Conservation (phyloP, 35 echinoderm and acorn worm species). For the Apostichopus parvimensis region DNA sequence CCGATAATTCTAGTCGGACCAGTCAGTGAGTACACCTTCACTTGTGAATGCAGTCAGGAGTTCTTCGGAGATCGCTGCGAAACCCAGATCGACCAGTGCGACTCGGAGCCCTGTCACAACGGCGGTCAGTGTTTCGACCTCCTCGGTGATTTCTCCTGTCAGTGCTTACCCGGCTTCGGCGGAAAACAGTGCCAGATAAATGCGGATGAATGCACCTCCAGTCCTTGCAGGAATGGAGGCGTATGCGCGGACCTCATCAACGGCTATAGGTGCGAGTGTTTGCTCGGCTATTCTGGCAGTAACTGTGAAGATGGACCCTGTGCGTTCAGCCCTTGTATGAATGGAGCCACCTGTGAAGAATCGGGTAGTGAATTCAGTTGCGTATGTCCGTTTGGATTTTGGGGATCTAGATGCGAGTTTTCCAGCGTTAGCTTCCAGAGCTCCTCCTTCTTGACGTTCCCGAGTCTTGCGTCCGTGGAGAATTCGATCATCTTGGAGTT, state of each 20-base stretch:
- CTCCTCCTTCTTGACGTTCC: slow-evolving; percentile 71
- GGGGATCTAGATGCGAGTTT: slow-evolving; percentile 74
- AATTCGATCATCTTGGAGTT: slow-evolving; percentile 78
- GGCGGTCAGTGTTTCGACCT: slow-evolving; percentile 70
- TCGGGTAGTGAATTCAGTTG: slow-evolving; percentile 70
- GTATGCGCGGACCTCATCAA: slow-evolving; percentile 74
- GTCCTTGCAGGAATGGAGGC: slow-evolving; percentile 75
- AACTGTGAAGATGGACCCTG: slow-evolving; percentile 88
- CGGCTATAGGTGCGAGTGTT: slow-evolving; percentile 73
- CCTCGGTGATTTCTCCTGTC: slow-evolving; percentile 67
- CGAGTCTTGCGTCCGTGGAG: not conserved
- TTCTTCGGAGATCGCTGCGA: slow-evolving; percentile 79
- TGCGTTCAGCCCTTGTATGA: slow-evolving; percentile 70
- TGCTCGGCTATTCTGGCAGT: slow-evolving; percentile 66
- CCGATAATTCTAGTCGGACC: slow-evolving; percentile 82
- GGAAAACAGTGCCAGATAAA: slow-evolving; percentile 71
- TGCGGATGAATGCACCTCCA: slow-evolving; percentile 74
- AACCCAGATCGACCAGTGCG: slow-evolving; percentile 78
- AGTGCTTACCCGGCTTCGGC: slow-evolving; percentile 70
- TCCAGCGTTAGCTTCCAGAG: slow-evolving; percentile 78
- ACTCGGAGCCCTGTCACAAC: slow-evolving; percentile 73
- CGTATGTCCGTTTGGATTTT: slow-evolving; percentile 73
- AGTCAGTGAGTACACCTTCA: slow-evolving; percentile 60
- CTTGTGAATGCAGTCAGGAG: slow-evolving; percentile 70
- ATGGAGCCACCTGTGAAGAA: slow-evolving; percentile 76